These are phyloP conservation scores for Bellardia pandia DNA, from an alignment of 2,888 invertebrate genomes.

Conservation along the genomic window DNA sequence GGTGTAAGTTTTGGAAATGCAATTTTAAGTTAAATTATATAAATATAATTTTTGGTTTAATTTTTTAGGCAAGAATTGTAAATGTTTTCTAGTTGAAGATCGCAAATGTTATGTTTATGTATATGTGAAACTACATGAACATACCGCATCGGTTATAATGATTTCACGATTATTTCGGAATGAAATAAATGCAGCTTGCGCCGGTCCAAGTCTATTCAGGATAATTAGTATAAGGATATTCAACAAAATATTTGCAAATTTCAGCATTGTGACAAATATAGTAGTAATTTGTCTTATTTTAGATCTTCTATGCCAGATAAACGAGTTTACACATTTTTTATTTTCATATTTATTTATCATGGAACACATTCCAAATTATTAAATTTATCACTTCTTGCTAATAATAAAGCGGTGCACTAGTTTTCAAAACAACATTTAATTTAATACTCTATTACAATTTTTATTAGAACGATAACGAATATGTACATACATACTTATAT, in stretches of 20 bases:
- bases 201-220: background rate
- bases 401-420: too few relatives aligned
- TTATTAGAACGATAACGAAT: background rate
- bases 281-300: background rate
- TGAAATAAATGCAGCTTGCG: slow-evolving; percentile 71
- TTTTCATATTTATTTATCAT: background rate
- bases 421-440: too few relatives aligned
- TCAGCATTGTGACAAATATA: slow-evolving; percentile 11
- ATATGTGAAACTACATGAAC: slow-evolving; percentile 64
- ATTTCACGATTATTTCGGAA: slow-evolving; percentile 79
- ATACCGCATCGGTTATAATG: slow-evolving; percentile 83
- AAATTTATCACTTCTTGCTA: too few relatives aligned
- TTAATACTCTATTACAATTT: too few relatives aligned
- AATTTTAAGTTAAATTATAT: too few relatives aligned
- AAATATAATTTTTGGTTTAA: too few relatives aligned
- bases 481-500: background rate
- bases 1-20: too few relatives aligned
- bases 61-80: too few relatives aligned
- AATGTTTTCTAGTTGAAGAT: too few relatives aligned
- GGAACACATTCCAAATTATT: too few relatives aligned
- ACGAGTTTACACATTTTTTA: background rate
- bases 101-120: too few relatives aligned
- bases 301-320: background rate
- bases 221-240: slow-evolving; percentile 16
- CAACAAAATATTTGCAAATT: slow-evolving; percentile 5